phyloP scores from a whole-genome alignment of 2,888 invertebrate genomes.

The Cheilosia pagana region DNA sequence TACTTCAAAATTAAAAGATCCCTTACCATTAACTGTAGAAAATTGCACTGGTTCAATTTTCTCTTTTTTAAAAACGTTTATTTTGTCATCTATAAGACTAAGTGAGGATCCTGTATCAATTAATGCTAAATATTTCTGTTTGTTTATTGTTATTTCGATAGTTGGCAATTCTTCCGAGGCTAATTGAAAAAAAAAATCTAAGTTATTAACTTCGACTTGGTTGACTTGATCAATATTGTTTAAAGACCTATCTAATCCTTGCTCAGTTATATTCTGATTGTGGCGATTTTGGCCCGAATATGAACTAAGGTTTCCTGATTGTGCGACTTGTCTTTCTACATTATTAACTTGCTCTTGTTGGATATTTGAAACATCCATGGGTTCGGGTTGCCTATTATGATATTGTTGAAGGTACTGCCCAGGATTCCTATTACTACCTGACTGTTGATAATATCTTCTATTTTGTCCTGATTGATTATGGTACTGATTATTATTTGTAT shows the following conservation, averaged over 20 bases:
- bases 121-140: slow-evolving; percentile 37
- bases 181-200: slow-evolving; percentile 45
- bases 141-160: slow-evolving; percentile 32
- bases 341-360: no score
- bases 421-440: slow-evolving; percentile 19
- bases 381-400: slow-evolving; percentile 3
- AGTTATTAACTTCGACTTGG: slow-evolving; percentile 4
- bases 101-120: slow-evolving; percentile 45
- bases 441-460: slow-evolving; percentile 7
- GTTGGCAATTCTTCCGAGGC: slow-evolving; percentile 51
- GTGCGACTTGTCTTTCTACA: slow-evolving; percentile 26
- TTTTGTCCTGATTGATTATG: slow-evolving; percentile 11
- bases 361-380: slow-evolving; percentile 15
- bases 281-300: slow-evolving; percentile 40
- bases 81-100: slow-evolving; percentile 38
- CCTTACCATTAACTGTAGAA: no score
- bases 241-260: slow-evolving; percentile 3
- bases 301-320: slow-evolving; percentile 46
- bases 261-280: slow-evolving; percentile 24
- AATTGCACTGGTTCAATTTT: slow-evolving; percentile 44
- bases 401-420: slow-evolving; percentile 1
- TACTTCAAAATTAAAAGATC: slow-evolving; percentile 42
- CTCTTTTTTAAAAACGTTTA: slow-evolving; percentile 27
- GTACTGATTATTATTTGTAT: not conserved
- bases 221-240: slow-evolving; percentile 5